Evolutionary conservation across 1,140 invertebrate genomes (phyloP).

Genomic region (Gryon sp.): DNA sequence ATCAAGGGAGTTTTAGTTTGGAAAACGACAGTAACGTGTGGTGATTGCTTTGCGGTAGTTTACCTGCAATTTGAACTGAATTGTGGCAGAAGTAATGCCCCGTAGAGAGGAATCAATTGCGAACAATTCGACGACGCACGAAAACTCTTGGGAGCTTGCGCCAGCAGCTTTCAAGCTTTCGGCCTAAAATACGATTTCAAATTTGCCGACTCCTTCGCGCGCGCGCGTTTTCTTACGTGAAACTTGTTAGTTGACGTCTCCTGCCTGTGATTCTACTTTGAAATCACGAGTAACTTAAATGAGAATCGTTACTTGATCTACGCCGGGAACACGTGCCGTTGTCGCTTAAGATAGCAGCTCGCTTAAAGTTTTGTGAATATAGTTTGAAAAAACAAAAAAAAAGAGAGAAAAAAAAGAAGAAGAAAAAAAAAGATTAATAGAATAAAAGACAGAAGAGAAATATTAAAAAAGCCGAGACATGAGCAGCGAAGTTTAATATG

Average conservation of each 20-base stretch:
- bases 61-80: slow-evolving; percentile 57
- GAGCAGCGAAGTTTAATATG: no score
- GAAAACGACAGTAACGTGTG: slow-evolving; percentile 41
- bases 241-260: slow-evolving; percentile 7
- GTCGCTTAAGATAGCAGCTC: slow-evolving; percentile 29
- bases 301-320: slow-evolving; percentile 25
- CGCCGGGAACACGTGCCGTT: slow-evolving; percentile 14
- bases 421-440: no score
- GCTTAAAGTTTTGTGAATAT: slow-evolving; percentile 9
- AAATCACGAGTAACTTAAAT: slow-evolving; percentile 30
- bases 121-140: slow-evolving; percentile 51
- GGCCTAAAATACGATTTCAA: slow-evolving; percentile 46
- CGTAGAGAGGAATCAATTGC: slow-evolving; percentile 63
- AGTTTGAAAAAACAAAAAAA: no score
- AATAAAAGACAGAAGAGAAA: no score
- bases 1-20: slow-evolving; percentile 42
- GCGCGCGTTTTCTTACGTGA: slow-evolving; percentile 5
- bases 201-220: neutral
- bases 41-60: slow-evolving; percentile 57
- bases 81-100: slow-evolving; percentile 57
- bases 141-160: slow-evolving; percentile 38
- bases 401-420: neutral
- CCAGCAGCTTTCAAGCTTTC: slow-evolving; percentile 33
- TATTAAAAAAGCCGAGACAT: no score
- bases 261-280: slow-evolving; percentile 2